Conservation (phyloP, 2,888 invertebrate genomes). For the Mechanitis mazaeus region DNA sequence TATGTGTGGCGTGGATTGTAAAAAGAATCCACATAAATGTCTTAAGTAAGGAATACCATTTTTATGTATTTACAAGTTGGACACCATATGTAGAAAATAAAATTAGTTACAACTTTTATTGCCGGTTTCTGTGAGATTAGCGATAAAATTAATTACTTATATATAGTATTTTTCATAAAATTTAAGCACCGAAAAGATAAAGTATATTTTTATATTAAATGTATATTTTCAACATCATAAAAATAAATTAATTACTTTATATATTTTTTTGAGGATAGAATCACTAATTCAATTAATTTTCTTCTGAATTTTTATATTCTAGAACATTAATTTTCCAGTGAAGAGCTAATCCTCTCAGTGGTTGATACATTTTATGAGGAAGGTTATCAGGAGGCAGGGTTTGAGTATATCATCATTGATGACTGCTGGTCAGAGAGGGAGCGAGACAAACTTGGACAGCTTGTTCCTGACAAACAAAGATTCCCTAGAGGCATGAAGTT, state of each 20-base stretch:
- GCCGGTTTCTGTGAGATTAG: too few relatives aligned
- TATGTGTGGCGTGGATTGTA: conserved; percentile 78
- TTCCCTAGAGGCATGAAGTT: conserved; percentile 85
- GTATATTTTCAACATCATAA: too few relatives aligned
- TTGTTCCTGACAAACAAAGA: conserved; percentile 80
- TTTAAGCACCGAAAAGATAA: too few relatives aligned
- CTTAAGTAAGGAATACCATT: conserved; percentile 70
- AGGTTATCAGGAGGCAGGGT: conserved; percentile 84
- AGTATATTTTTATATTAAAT: too few relatives aligned
- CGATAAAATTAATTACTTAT: too few relatives aligned
- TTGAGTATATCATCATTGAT: conserved; percentile 84
- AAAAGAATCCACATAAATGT: conserved; percentile 77
- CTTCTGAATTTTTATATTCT: background rate
- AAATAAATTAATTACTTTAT: too few relatives aligned
- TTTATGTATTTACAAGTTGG: background rate
- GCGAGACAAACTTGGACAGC: conserved; percentile 73
- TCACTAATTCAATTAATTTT: background rate
- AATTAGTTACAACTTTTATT: too few relatives aligned
- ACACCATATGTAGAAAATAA: background rate
- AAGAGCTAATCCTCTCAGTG: conserved; percentile 77
- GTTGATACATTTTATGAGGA: conserved; percentile 79
- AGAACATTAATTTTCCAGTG: conserved; percentile 58
- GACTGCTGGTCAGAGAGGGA: conserved; percentile 85
- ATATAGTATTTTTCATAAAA: too few relatives aligned
- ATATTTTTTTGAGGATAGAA: too few relatives aligned